These are phyloP conservation scores for Griposia aprilina DNA, from an alignment of 2,888 invertebrate species.

Conservation along the genomic window DNA sequence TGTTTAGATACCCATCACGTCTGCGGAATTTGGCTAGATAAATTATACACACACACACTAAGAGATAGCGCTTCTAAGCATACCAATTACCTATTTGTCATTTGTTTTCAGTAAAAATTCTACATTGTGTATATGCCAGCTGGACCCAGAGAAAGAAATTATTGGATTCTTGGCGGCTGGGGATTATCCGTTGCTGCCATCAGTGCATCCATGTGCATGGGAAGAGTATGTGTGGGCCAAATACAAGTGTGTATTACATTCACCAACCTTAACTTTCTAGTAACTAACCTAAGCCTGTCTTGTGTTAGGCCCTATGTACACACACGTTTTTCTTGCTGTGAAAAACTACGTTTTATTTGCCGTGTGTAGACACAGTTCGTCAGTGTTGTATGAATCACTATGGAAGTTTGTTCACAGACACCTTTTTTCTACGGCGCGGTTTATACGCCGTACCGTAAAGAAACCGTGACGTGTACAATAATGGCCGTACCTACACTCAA, in stretches of 20 bases:
- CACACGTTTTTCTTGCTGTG: background rate
- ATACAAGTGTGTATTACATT: constrained; percentile 83
- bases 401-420: too few relatives aligned
- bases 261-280: background rate
- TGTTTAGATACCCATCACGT: background rate
- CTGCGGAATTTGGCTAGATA: background rate
- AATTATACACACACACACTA: background rate
- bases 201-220: constrained; percentile 90
- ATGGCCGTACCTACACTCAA: too few relatives aligned
- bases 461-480: too few relatives aligned
- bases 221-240: constrained; percentile 89
- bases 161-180: constrained; percentile 82
- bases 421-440: too few relatives aligned
- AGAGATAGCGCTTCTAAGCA: background rate
- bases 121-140: constrained; percentile 86
- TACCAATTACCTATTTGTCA: background rate
- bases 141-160: constrained; percentile 77
- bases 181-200: constrained; percentile 90
- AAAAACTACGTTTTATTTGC: background rate
- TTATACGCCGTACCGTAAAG: too few relatives aligned
- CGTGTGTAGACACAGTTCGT: background rate
- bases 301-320: background rate
- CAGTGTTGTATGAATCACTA: background rate
- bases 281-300: background rate
- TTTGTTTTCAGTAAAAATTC: constrained; percentile 84